Evolutionary conservation across 2,797 vertebrate genomes (phyloP), one percentile per base, ranked within the genome.

Genomic region (Knipowitschia caucasica): DNA sequence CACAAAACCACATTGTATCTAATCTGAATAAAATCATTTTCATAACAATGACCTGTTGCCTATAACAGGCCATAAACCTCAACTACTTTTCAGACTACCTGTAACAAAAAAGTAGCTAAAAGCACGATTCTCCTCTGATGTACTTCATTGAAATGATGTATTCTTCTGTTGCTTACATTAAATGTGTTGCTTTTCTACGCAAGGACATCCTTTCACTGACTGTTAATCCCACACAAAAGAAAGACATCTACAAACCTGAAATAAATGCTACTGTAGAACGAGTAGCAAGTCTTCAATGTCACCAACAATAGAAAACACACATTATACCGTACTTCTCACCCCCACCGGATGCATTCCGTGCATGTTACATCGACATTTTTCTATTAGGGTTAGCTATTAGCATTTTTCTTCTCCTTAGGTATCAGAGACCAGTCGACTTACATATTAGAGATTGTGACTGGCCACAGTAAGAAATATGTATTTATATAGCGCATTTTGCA

Each of bases 71-170:
- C 9, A 12, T 23, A 2, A 30, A 7, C 45, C 45, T 30, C 27
- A 2, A 21, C 45, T 21, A 31, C 43, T 4, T 26, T 14, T 29
- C 17, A 31, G 20, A 30, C 26, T 26, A 45, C 43, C 43, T 46
- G 26, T 17, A 11, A 4, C n/a, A 12, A 10, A 11, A 21, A 31
- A 21, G 44, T 46, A 12, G 29, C 15, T 7, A 3, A 11, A 47
- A 31, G 31, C 4, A 12, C 27, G 21, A 33, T 34, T 33, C 18
- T 50, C 12, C 23, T 50, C 9, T 20, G 21, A 35, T 50, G 7
- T 35, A 21, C 47, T 34, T 50, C 47, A 33, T 11, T 49, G 20
- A 50, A 35, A 50, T 4, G n/a, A 29, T 24, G 23, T 17, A 36
- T 36, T 51, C 23, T 51, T 25, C 29, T 11, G 12, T 49, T 21